Evolutionary conservation across 2,113 vertebrate species (phyloP).

Genomic region (Carassius gibelio): DNA sequence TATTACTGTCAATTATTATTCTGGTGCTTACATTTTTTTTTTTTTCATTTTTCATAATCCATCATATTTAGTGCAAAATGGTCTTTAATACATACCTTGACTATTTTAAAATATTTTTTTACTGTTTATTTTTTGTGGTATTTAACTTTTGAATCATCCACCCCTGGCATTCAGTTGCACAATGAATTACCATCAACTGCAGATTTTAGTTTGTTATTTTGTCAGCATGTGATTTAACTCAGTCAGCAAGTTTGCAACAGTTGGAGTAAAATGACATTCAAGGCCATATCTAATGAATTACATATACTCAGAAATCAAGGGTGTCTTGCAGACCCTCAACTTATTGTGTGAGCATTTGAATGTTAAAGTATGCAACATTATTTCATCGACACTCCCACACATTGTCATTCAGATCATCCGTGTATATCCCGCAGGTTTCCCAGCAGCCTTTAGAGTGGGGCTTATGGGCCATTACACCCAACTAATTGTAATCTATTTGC

Average conservation of each 20-base stretch:
- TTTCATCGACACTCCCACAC: conserved; percentile 40
- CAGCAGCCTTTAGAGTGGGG: conserved; percentile 55
- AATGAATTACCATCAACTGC: too few relatives aligned
- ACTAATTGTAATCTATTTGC: conserved; percentile 65
- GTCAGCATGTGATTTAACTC: too few relatives aligned
- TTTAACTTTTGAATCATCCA: neutral
- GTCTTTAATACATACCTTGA: neutral
- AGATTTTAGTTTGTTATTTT: too few relatives aligned
- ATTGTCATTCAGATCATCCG: conserved; percentile 52
- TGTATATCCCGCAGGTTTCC: conserved; percentile 52
- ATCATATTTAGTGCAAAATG: neutral
- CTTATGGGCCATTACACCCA: conserved; percentile 64
- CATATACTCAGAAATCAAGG: conserved; percentile 4
- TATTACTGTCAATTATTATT: neutral
- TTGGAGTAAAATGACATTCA: neutral
- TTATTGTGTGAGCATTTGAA: conserved; percentile 39
- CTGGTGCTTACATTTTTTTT: neutral
- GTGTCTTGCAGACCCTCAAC: conserved; percentile 26
- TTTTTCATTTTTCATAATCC: neutral
- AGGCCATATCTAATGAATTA: conserved; percentile 17
- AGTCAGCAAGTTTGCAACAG: too few relatives aligned
- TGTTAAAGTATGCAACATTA: conserved; percentile 25
- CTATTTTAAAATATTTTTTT: neutral
- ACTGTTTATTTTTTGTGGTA: neutral
- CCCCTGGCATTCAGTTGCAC: neutral